Evolutionary conservation across 2,888 invertebrate genomes (phyloP), one percentile per base, ranked within the genome.

Genomic region (Sepiola atlantica): DNA sequence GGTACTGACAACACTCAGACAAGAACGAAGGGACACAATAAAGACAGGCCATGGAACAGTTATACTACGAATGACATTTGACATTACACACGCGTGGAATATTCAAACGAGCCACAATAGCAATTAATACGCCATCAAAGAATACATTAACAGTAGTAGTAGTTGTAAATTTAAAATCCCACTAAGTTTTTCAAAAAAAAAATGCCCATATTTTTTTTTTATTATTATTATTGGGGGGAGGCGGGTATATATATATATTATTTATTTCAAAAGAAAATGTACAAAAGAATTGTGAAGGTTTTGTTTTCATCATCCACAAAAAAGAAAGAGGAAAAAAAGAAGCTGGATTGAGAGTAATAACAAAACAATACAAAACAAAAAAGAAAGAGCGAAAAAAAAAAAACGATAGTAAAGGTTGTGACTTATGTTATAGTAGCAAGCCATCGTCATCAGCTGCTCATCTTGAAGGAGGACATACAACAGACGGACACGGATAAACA

Each of bases 391-490:
- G n/a, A 16, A n/a, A 32, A n/a, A n/a, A 77, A n/a, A n/a, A 77
- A 77, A 77, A 77, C n/a, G 77, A 28, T 77, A 28, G 28, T 28
- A 28, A n/a, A 77, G 77, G 77, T 77, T 12, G 77, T 12, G 77
- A 77, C n/a, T n/a, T 77, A n/a, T 77, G n/a, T 77, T 77, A 77
- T 77, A 77, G 77, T 77, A 77, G 77, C 77, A 77, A 77, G 77
- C 8, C 8, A 45, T 45, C 45, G 4, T 45, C 77, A 77, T 77
- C 77, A 77, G 77, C 77, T 77, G 77, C 77, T 77, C n/a, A 77
- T 16, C 77, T 77, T 77, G 77, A 32, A 77, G 77, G 77, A 77
- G 77, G 77, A 14, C n/a, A 16, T 61, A 61, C 61, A 32, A 77
- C 77, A 32, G n/a, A 45, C 45, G 45, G 45, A 45, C 45, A 45